Base-by-base conservation (phyloP, 2,888 invertebrate species). In the Synergus japonicus region DNA sequence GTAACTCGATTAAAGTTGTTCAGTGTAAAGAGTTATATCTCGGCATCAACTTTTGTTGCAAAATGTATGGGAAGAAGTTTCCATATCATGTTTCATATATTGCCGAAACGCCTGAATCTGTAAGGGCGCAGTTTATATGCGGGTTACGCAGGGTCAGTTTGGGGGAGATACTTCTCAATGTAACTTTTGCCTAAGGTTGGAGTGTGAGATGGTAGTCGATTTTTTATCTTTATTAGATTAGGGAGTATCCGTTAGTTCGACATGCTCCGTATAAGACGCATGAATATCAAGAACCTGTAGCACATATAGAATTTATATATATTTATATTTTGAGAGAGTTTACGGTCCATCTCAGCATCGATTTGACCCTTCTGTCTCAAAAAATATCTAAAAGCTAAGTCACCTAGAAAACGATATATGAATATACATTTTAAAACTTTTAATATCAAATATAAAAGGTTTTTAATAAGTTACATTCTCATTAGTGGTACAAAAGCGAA, bases 171-270 rank as follows among this genome's bases (percentile, higher is more conserved):
- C 90, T 89, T 91, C 91, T 90, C 90, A 91, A 91, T 90, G 89
- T 89, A 89, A 88, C 88, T 86, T 86, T 85, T 83, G 79, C 76
- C 79, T 77, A 78, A 79, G 83, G 82, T 76, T 29, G 78, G 66
- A 78, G 79, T 80, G 83, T 83, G 85, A 82, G 85, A 86, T 82
- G 83, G 82, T 84, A 86, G 87, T 86, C 85, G 86, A 87, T 91
- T 91, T 91, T 92, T 92, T 92, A 91, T 91, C 90, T 90, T 91
- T 90, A 92, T 91, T 91, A 91, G 90, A 91, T 91, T 90, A 87
- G 88, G 84, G 84, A 87, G 85, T 84, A 88, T 85, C 89, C 87
- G 89, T 90, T 90, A 90, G 89, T 86, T 87, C 86, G 86, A 89
- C 88, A 89, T 89, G 88, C 87, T 85, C 84, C 82, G 86, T 84